Base-by-base conservation (phyloP, 2,113 vertebrate genomes). In the Brachyhypopomus gauderio region DNA sequence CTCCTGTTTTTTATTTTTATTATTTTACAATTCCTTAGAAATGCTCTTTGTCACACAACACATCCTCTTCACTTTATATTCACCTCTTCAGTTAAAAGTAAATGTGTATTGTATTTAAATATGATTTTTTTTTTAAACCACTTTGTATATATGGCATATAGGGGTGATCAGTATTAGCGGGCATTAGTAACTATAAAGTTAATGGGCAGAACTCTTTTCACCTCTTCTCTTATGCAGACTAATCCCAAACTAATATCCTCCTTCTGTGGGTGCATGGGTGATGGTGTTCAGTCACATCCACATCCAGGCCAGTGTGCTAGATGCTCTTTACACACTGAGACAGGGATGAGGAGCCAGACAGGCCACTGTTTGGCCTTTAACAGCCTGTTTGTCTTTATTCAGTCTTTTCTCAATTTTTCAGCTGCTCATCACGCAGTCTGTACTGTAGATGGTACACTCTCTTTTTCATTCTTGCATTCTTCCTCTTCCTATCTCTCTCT, bases 251-350 rank as follows among this genome's bases (percentile, higher is more conserved):
- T n/a, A n/a, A n/a, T n/a, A n/a, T n/a, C n/a, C n/a, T n/a, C n/a
- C n/a, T n/a, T n/a, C n/a, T n/a, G n/a, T n/a, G n/a, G n/a, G n/a
- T n/a, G n/a, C n/a, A n/a, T n/a, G n/a, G n/a, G n/a, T n/a, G n/a
- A n/a, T n/a, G n/a, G n/a, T n/a, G n/a, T n/a, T n/a, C n/a, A n/a
- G n/a, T 69, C 64, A 69, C 9, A 69, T 20, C 34, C 30, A 36
- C 17, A 38, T 69, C 64, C 64, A 69, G 34, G 20, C 64, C 30
- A 69, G 25, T 66, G 27, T 66, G 63, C 8, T 34, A 66, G 63
- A 66, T 55, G 59, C 30, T 30, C 30, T 30, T 59, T 75, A 75
- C 25, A 75, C 55, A 59, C 55, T 75, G 23, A n/a, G 25, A 52
- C 71, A 25, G 41, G 30, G 30, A 30, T 30, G 30, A 30, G 30